phyloP scores from a whole-genome alignment of 2,888 invertebrate genomes.

The Strigamia maritima region DNA sequence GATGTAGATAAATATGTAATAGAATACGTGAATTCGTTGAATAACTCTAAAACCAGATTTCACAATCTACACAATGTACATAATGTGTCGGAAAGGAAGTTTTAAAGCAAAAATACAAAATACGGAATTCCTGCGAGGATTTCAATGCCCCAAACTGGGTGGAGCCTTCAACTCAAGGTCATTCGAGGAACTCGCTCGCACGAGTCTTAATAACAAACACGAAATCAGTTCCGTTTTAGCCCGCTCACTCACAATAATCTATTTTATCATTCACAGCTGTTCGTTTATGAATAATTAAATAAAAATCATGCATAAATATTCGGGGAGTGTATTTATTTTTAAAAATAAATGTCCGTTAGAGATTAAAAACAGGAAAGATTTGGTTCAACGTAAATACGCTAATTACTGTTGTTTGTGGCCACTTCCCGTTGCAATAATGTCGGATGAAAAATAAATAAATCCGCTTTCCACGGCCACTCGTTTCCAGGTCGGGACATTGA shows the following conservation, averaged over 20 bases:
- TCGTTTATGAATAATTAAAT: not conserved
- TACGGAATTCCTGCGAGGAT: not conserved
- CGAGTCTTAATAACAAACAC: not conserved
- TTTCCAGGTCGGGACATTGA: slow-evolving; percentile 18
- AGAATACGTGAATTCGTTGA: not conserved
- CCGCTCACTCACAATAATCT: not conserved
- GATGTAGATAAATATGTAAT: not conserved
- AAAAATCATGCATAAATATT: too few species aligned
- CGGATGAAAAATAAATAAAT: not conserved
- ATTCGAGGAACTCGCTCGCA: not conserved
- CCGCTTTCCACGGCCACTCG: not conserved
- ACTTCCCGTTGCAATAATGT: not conserved
- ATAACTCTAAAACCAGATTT: not conserved
- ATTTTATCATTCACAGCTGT: not conserved
- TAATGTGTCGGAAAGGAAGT: not conserved
- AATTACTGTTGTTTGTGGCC: not conserved
- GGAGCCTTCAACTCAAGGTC: not conserved
- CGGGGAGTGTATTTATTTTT: too few species aligned
- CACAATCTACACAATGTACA: not conserved
- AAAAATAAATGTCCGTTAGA: not conserved
- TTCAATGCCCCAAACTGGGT: not conserved
- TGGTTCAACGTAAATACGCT: too few species aligned
- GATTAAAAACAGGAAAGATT: not conserved
- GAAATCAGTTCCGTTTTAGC: not conserved
- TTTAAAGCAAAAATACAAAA: not conserved